phyloP scores from a whole-genome alignment of 2,888 invertebrate genomes.

The Uloborus plumipes region DNA sequence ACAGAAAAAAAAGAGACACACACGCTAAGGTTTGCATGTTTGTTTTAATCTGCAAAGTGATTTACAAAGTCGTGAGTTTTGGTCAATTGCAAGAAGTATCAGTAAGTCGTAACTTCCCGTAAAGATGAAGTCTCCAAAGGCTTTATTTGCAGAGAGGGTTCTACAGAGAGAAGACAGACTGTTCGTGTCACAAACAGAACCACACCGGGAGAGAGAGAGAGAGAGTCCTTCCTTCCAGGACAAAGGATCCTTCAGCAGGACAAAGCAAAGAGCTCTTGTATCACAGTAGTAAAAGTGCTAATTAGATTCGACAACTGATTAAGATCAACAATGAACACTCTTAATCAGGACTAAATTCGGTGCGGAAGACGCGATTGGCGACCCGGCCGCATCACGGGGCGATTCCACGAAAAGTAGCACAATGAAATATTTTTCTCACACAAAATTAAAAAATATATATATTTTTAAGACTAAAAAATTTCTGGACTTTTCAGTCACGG shows the following conservation, averaged over 20 bases:
- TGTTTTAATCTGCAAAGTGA: constrained; percentile 65
- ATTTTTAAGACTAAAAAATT: too few species aligned
- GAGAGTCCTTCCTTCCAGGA: constrained; percentile 20
- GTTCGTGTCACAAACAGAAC: constrained; percentile 16
- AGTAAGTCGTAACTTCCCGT: constrained; percentile 47
- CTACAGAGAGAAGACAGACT: constrained; percentile 26
- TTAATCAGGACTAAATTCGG: constrained; percentile 25
- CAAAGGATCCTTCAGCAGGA: constrained; percentile 17
- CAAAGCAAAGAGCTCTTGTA: constrained; percentile 38
- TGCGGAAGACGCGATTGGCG: too few species aligned
- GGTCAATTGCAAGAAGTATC: constrained; percentile 63
- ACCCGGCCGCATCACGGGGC: too few species aligned
- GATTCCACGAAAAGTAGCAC: too few species aligned
- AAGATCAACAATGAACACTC: constrained; percentile 50
- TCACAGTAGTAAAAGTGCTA: constrained; percentile 60
- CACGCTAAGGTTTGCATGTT: constrained; percentile 47
- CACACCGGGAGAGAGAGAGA: constrained; percentile 41
- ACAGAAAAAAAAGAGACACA: too few species aligned
- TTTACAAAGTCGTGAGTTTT: constrained; percentile 65
- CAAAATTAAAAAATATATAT: too few species aligned
- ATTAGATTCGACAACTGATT: constrained; percentile 26
- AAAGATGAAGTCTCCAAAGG: constrained; percentile 47
- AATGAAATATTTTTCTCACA: too few species aligned
- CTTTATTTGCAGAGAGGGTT: constrained; percentile 26
- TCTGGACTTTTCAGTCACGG: too few species aligned